Percentiles rank a stretch among this genome's conserved stretches.
phyloP scores from a whole-genome alignment of 2,113 vertebrate genomes.

The Cinclus cinclus region DNA sequence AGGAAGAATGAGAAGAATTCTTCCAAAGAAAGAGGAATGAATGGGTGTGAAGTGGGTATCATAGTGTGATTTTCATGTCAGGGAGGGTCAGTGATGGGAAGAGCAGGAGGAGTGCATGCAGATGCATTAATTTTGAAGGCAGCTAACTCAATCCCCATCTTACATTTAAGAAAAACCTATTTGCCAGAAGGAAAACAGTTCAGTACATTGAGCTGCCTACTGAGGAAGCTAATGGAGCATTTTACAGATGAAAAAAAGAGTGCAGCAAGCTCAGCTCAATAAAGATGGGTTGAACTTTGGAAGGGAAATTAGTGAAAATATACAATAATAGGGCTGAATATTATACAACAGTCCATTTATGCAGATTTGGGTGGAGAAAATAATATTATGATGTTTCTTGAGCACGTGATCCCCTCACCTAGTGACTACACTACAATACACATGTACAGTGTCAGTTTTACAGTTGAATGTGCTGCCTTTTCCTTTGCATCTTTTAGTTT shows the following conservation, averaged over 20 bases:
- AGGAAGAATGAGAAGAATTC: neutral
- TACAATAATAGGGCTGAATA: neutral
- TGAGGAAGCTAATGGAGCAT: neutral
- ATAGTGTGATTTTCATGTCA: neutral
- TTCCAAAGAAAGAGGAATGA: neutral
- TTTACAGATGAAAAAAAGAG: neutral
- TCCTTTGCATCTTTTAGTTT: neutral
- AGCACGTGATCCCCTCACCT: neutral
- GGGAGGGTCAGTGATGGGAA: neutral
- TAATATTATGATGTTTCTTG: neutral
- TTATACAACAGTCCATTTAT: neutral
- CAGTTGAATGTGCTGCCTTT: neutral
- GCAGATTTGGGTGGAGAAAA: neutral
- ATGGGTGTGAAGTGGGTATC: neutral
- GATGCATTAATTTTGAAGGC: neutral
- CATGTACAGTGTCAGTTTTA: neutral
- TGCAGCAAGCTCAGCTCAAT: neutral
- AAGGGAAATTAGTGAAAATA: neutral
- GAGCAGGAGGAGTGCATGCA: neutral
- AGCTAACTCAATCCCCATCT: neutral
- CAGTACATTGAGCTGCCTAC: neutral
- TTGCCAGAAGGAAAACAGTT: neutral
- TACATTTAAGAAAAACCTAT: neutral
- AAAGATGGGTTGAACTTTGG: neutral
- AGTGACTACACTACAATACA: neutral